A percentile compares a stretch with the other conserved stretches of the same genome.
These are phyloP conservation scores for Nematolebias whitei DNA, from an alignment of 2,113 vertebrate species.

Conservation along the genomic window DNA sequence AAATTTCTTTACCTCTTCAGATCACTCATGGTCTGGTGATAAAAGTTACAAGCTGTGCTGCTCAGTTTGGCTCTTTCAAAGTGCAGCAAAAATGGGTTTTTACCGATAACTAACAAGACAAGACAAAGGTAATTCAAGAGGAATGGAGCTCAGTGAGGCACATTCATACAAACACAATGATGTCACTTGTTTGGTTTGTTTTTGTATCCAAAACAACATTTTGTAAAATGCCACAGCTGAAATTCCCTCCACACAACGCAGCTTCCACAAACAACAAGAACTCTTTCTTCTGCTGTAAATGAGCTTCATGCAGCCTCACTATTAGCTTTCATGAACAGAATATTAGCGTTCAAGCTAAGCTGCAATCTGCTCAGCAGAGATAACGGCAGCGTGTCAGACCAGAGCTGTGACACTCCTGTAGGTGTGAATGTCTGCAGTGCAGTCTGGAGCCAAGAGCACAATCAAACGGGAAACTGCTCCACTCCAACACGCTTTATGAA, in stretches of 20 bases:
- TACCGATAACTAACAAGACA: neutral
- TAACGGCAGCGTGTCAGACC: conserved; percentile 3
- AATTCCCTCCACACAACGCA: conserved; percentile 28
- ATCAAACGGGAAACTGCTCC: conserved; percentile 6
- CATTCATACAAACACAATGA: conserved; percentile 2
- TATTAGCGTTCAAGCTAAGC: conserved; percentile 12
- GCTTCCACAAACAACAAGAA: conserved; percentile 1
- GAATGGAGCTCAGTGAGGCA: conserved; percentile 2
- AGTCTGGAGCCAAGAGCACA: neutral
- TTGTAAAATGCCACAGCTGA: conserved; percentile 43
- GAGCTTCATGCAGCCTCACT: conserved; percentile 8
- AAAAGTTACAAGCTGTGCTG: neutral
- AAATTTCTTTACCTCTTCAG: conserved; percentile 37
- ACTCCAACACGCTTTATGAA: conserved; percentile 1
- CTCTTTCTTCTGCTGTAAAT: neutral
- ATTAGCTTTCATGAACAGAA: neutral
- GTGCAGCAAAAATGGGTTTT: neutral
- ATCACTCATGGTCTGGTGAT: conserved; percentile 32
- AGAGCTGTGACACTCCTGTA: conserved; percentile 9
- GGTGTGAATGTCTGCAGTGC: conserved; percentile 11
- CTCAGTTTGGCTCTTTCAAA: conserved; percentile 10
- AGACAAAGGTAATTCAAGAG: neutral
- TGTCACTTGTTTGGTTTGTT: conserved; percentile 25
- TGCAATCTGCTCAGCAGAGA: conserved; percentile 15
- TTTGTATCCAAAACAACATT: conserved; percentile 41